Evolutionary conservation across 2,797 vertebrate genomes (phyloP), one percentile per base, ranked within the genome.

Genomic region (Cygnus olor): DNA sequence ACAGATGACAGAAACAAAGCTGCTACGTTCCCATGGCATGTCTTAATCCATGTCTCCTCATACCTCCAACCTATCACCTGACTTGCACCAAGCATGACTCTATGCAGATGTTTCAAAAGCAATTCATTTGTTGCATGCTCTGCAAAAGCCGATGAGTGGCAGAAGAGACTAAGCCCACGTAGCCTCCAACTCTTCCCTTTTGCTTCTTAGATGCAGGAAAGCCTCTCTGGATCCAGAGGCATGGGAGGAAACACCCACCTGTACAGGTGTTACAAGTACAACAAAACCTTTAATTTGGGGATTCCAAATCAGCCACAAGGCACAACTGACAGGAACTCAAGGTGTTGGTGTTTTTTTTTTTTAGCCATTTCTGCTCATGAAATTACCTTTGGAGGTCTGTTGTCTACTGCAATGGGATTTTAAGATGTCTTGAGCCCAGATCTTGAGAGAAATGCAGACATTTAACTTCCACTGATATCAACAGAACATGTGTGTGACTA

Each of bases 11-110:
- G 44, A 9, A 71, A 11, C 21, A 68, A 28, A 40, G 8, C 36
- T 49, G 42, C 28, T 1, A 1, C 61, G 42, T 32, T 24, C 79
- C 82, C 34, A 66, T 56, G 4, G 2, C 0, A 0, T 18, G 27
- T 30, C 42, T 73, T 38, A 36, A 78, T 2, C 24, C 82, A 53
- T 16, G 27, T 44, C 19, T 32, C 12, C 44, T 80, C 22, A 0
- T 1, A 40, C 25, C 27, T 69, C 60, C 24, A 12, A 61, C 34
- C 44, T 49, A 44, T 56, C 68, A 44, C 42, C 76, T 38, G 27
- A 76, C 54, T 36, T 44, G 10, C 76, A 89, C 42, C 24, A 68
- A 18, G 3, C 38, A 34, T 2, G 30, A 83, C 69, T 42, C 69
- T 42, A 81, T 47, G 8, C 2, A 57, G 34, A 53, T 8, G 11